Percentiles rank a stretch among this genome's conserved stretches.
Conservation (phyloP, 2,888 invertebrate genomes). For the Ophion ellenae region DNA sequence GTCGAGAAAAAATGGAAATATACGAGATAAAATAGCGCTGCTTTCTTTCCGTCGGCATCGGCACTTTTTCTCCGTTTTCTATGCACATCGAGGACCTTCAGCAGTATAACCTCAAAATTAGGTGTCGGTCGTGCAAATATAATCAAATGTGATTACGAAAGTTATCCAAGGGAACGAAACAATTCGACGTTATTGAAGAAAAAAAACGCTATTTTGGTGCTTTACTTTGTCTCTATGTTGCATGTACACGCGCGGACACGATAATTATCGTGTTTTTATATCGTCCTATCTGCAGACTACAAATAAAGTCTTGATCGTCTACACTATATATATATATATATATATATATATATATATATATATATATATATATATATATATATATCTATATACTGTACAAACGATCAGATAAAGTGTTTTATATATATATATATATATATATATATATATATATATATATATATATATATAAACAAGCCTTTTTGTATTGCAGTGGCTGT, state of each 20-base stretch:
- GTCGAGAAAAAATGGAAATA: neutral
- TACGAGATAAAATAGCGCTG: neutral
- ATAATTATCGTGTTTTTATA: neutral
- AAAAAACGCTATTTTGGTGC: neutral
- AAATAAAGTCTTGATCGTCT: too few relatives aligned
- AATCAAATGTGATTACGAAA: neutral
- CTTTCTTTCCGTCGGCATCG: neutral
- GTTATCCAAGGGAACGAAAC: neutral
- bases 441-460: too few relatives aligned
- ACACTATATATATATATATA: too few relatives aligned
- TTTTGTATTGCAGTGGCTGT: neutral
- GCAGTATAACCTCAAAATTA: neutral
- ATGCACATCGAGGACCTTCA: neutral
- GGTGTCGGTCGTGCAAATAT: neutral
- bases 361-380: too few relatives aligned
- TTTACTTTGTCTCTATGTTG: neutral
- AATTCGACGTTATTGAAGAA: neutral
- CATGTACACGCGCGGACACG: neutral
- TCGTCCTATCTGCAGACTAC: neutral
- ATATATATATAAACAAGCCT: neutral
- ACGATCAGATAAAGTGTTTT: too few relatives aligned
- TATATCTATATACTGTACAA: too few relatives aligned
- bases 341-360: neutral
- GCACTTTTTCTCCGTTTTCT: neutral
- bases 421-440: neutral